Conservation (phyloP, 2,888 invertebrate genomes). For the Chloromyia formosa region DNA sequence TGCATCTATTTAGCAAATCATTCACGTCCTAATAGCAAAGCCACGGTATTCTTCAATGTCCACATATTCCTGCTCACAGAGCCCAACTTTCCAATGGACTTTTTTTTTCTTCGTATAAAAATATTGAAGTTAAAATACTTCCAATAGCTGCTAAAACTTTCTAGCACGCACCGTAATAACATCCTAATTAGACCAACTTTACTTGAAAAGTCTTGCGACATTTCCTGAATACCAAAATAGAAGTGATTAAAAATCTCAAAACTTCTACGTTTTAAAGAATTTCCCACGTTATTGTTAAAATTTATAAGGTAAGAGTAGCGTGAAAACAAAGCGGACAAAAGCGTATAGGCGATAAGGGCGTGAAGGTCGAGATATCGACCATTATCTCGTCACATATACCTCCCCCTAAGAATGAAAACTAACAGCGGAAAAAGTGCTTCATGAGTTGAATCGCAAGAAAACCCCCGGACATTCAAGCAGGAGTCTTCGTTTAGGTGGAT, state of each 20-base stretch:
- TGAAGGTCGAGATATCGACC: too few relatives aligned
- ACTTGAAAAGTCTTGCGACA: slow-evolving; percentile 39
- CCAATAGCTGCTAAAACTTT: slow-evolving; percentile 30
- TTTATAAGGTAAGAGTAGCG: not conserved
- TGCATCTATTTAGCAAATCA: too few relatives aligned
- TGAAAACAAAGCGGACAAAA: too few relatives aligned
- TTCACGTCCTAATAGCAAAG: too few relatives aligned
- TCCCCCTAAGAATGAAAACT: not conserved
- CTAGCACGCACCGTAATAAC: slow-evolving; percentile 47
- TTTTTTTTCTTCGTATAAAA: not conserved
- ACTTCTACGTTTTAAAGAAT: slow-evolving; percentile 37
- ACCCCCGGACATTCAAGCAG: not conserved
- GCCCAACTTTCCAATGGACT: too few relatives aligned
- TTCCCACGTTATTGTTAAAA: not conserved
- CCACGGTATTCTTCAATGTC: too few relatives aligned
- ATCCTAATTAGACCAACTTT: slow-evolving; percentile 47
- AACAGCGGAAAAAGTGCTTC: not conserved
- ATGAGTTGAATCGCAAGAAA: not conserved
- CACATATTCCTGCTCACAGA: too few relatives aligned
- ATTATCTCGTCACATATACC: not conserved
- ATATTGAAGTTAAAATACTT: not conserved
- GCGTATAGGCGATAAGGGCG: too few relatives aligned
- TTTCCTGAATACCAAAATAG: slow-evolving; percentile 44
- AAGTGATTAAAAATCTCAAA: slow-evolving; percentile 48
- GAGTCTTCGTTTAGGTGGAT: not conserved